Evolutionary conservation across 2,113 vertebrate genomes (phyloP).

Genomic region (Urocolius indicus): DNA sequence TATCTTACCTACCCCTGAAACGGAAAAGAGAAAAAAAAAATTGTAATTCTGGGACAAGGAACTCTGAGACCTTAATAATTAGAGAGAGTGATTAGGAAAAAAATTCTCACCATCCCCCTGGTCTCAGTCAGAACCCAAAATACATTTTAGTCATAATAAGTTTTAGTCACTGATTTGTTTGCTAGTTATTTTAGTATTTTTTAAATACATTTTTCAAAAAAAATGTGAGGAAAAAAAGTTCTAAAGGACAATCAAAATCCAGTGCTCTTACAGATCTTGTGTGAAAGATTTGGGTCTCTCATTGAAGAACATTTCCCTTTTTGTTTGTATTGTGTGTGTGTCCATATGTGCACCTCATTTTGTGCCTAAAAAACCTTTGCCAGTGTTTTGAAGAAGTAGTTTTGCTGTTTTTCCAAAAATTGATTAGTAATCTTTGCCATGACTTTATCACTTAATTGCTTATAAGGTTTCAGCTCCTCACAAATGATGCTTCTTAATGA

Average conservation of each 20-base stretch:
- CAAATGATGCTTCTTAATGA: neutral
- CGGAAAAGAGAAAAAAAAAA: neutral
- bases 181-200: neutral
- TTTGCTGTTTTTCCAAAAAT: neutral
- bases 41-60: neutral
- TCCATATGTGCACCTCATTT: neutral
- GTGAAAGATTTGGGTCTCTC: neutral
- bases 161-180: neutral
- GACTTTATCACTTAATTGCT: neutral
- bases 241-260: neutral
- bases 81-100: neutral
- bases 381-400: neutral
- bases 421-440: neutral
- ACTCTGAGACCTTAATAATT: neutral
- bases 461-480: neutral
- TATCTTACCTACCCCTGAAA: neutral
- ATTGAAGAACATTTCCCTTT: neutral
- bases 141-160: neutral
- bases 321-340: fast-evolving
- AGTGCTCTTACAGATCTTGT: neutral
- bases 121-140: neutral
- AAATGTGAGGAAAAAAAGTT: neutral
- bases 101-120: neutral
- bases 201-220: neutral
- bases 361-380: neutral